Evolutionary conservation across 2,113 vertebrate species (phyloP).

Genomic region (Abramis brama): DNA sequence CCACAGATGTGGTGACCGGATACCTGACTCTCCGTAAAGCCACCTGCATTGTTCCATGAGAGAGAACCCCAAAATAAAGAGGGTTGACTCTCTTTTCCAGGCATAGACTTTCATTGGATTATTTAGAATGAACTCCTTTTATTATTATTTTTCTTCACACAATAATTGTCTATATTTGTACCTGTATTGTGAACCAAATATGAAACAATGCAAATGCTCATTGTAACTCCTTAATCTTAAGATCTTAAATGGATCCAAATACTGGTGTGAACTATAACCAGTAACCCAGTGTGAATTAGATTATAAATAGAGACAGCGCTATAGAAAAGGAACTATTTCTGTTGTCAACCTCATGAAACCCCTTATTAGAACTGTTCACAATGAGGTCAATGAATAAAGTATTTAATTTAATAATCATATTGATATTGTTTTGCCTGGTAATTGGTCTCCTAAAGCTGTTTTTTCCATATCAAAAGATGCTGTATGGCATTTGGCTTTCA

Average conservation of each 20-base stretch:
- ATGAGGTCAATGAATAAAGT: neutral
- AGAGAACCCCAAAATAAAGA: neutral
- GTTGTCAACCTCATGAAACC: neutral
- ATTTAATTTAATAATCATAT: neutral
- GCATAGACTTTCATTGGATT: neutral
- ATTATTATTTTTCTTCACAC: neutral
- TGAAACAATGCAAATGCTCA: neutral
- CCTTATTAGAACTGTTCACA: neutral
- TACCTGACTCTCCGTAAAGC: constrained; percentile 94
- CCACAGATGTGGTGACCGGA: constrained; percentile 91
- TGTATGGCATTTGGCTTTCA: too few relatives aligned
- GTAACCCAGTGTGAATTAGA: neutral
- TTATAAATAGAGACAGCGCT: neutral
- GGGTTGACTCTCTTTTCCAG: neutral
- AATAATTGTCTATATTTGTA: too few relatives aligned
- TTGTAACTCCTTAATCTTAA: neutral
- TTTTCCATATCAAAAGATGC: neutral
- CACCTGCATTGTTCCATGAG: constrained; percentile 90
- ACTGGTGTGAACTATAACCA: neutral
- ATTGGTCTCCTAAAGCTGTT: neutral
- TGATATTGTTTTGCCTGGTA: neutral
- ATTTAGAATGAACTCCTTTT: neutral
- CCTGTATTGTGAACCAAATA: neutral
- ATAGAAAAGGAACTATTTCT: too few relatives aligned
- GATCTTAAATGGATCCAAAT: neutral